Base-by-base conservation (phyloP, 2,797 vertebrate genomes). In the Pelodytes ibericus region DNA sequence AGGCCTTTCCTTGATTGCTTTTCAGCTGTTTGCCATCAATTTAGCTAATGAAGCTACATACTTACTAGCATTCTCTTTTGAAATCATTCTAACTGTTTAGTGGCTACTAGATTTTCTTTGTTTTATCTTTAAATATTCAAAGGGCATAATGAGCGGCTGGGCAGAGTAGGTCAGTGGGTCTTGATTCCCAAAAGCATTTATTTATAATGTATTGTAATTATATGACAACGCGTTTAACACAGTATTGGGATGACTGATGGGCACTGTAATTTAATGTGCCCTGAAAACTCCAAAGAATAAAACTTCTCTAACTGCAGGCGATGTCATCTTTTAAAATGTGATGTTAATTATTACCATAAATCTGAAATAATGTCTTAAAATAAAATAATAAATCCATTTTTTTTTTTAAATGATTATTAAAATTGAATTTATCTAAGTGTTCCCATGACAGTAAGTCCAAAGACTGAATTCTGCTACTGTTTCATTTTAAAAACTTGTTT, bases 31-130 rank as follows among this genome's bases (percentile, higher is more conserved):
- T 30, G 26, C 30, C 8, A 25, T 57, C 44, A 59, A 64, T 77
- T 71, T 71, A 31, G 59, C 67, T 77, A 77, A 77, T 64, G 66
- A 76, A 25, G 33, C 27, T 49, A 64, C 64, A 64, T 68, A 62
- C 49, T n/a, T 44, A 44, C 56, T 39, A 20, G 33, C 27, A 4
- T 41, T 71, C 49, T 76, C 59, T 36, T 25, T 25, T 41, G 66
- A 51, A 56, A 63, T 62, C 41, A 51, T 68, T 44, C 64, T 47
- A 75, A 68, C 57, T 75, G 51, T n/a, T n/a, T n/a, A n/a, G n/a
- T 36, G n/a, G 57, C 18, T 18, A 61, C 57, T 62, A 60, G 44
- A 70, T 75, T 39, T 59, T 51, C 61, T 68, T 65, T 67, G 30
- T 59, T n/a, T 39, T 59, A 24, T 39, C 13, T 29, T n/a, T n/a